Evolutionary conservation across 2,888 invertebrate species (phyloP).

Genomic region (Luperina nickerlii): DNA sequence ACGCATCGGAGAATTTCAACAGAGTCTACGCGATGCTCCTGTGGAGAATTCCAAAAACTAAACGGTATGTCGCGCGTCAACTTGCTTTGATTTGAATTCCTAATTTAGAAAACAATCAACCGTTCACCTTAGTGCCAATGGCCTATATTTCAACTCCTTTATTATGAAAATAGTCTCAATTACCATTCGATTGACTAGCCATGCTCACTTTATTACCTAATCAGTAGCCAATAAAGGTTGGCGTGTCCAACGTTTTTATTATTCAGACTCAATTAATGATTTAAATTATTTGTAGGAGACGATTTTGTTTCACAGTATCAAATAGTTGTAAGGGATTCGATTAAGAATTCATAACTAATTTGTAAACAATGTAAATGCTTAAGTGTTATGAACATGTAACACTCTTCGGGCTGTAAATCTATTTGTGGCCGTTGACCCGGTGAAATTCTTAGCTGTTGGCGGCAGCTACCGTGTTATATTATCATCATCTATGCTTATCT

Average conservation of each 20-base stretch:
- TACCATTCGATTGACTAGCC: conserved; percentile 48
- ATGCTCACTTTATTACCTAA: conserved; percentile 23
- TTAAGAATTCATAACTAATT: conserved; percentile 16
- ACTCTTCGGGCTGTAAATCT: conserved; percentile 69
- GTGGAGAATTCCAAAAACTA: conserved; percentile 68
- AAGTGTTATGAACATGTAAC: conserved; percentile 69
- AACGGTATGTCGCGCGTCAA: conserved; percentile 65
- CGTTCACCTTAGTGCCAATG: conserved; percentile 53
- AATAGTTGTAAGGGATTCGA: background rate
- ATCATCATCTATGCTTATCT: conserved; percentile 76
- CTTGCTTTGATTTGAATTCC: conserved; percentile 69
- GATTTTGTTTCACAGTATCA: background rate
- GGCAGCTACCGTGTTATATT: conserved; percentile 66
- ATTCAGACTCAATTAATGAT: conserved; percentile 14
- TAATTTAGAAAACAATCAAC: conserved; percentile 72
- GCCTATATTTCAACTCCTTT: conserved; percentile 40
- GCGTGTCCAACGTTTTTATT: conserved; percentile 27
- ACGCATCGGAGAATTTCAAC: conserved; percentile 49
- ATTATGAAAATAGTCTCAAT: conserved; percentile 62
- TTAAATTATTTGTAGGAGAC: background rate
- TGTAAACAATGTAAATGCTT: conserved; percentile 60
- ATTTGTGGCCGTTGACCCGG: conserved; percentile 76
- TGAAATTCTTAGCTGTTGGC: conserved; percentile 66
- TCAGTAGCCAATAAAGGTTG: conserved; percentile 25
- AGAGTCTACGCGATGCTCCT: conserved; percentile 50